Conservation (phyloP, 2,113 vertebrate genomes). For the Prietella phreatophila region DNA sequence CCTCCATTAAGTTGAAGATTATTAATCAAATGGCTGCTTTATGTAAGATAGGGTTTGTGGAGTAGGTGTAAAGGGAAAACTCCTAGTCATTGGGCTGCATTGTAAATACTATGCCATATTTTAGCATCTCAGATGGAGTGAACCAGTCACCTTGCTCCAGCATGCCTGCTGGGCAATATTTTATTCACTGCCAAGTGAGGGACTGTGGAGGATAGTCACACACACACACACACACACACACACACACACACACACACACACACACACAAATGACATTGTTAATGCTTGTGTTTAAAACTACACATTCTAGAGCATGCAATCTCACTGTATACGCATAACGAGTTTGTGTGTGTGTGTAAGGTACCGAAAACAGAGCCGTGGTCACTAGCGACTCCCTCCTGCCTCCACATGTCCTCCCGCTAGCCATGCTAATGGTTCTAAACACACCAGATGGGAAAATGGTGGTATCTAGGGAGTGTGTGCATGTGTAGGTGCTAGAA, state of each 20-base stretch:
- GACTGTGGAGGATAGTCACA: neutral
- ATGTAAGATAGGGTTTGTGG: constrained; percentile 7
- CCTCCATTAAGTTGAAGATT: constrained; percentile 18
- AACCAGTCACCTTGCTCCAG: constrained; percentile 37
- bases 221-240: constrained; percentile 23
- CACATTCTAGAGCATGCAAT: constrained; percentile 18
- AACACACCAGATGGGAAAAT: constrained; percentile 67
- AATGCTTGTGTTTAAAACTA: constrained; percentile 39
- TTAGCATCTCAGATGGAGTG: constrained; percentile 42
- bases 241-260: neutral
- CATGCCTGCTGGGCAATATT: constrained; percentile 45
- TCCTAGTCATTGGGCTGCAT: neutral
- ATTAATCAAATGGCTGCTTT: constrained; percentile 21
- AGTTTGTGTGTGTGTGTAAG: neutral
- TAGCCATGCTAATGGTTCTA: constrained; percentile 60
- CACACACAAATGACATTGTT: neutral
- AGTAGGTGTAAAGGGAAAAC: neutral
- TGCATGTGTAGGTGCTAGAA: constrained; percentile 45
- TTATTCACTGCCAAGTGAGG: constrained; percentile 27
- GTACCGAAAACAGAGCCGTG: constrained; percentile 2
- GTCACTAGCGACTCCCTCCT: constrained; percentile 44
- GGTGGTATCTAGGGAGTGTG: constrained; percentile 55
- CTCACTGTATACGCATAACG: constrained; percentile 7
- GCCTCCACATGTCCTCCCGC: constrained; percentile 47
- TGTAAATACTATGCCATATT: constrained; percentile 18